phyloP scores from a whole-genome alignment of 2,113 vertebrate genomes.

The Tenebrosternarchus preto region DNA sequence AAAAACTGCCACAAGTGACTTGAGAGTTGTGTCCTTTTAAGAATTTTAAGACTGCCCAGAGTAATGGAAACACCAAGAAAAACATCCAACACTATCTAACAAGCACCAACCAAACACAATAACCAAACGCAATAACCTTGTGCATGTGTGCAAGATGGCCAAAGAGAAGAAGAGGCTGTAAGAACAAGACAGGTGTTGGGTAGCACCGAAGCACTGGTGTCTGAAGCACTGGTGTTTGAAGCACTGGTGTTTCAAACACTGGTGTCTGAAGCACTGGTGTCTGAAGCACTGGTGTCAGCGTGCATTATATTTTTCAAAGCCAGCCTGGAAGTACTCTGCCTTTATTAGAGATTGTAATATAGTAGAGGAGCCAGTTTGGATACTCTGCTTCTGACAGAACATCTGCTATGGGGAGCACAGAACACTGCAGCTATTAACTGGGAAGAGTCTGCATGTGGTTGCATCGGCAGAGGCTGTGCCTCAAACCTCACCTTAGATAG shows the following conservation, averaged over 20 bases:
- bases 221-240: no score
- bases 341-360: constrained; percentile 3
- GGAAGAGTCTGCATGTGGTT: not conserved
- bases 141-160: not conserved
- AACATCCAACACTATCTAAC: constrained; percentile 25
- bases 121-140: constrained; percentile 6
- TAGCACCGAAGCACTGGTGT: constrained; percentile 6
- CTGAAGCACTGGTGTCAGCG: not conserved
- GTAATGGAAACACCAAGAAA: constrained; percentile 32
- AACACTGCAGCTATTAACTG: not conserved
- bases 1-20: not conserved
- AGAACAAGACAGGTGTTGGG: not conserved
- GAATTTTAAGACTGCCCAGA: constrained; percentile 24
- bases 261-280: no score
- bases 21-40: constrained; percentile 24
- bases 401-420: not conserved
- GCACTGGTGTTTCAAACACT: no score
- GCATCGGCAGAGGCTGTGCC: not conserved
- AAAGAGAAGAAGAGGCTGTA: not conserved
- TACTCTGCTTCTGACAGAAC: not conserved
- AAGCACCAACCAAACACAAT: not conserved
- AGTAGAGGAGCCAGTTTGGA: not conserved
- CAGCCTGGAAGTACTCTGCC: constrained; percentile 4
- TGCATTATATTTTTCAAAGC: not conserved
- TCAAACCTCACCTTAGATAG: constrained; percentile 6